Evolutionary conservation across 2,797 vertebrate species (phyloP), one percentile per base, ranked within the genome.

Genomic region (Amblyopsis hoosieri): DNA sequence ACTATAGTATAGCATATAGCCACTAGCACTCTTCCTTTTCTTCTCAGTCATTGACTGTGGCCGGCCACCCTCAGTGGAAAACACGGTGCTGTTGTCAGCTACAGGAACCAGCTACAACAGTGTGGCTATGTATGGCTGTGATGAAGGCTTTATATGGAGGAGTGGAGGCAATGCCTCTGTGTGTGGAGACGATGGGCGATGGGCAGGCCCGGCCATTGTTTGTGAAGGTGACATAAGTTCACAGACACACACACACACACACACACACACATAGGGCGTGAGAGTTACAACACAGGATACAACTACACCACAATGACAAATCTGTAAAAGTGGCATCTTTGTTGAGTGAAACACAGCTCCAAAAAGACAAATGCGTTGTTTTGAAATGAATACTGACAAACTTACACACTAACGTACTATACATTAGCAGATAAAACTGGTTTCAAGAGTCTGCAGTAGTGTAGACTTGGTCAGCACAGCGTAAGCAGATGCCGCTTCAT

Each of bases 1-100:
- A 45, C 23, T 29, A 29, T 29, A 29, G 23, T 29, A 29, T 29
- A 29, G 23, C 23, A 29, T 29, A 29, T 29, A 4, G 23, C 3
- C 23, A 29, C 13, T 5, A 57, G n/a, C 11, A 10, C 45, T 57
- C 1, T 45, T 62, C 4, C 62, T 13, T 12, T 70, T 5, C 19
- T 47, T 0, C 57, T 62, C 70, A 94, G 94, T 80, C 78, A 76
- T 93, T 4, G 88, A 94, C 56, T 95, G 93, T 62, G 91, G 93
- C 7, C 61, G 10, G 14, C 92, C 84, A 1, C 71, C 58, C 9
- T 8, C 67, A 10, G 57, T 66, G 33, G 62, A 76, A 15, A 69
- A 90, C 57, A 29, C 77, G 0, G 46, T 76, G 8, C 76, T 77
- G 49, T 51, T 85, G 49, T 78, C 84, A 6, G 15, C 51, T 29